A percentile compares a stretch with the other conserved stretches of the same genome.
These are phyloP conservation scores for Drosophila micromelanica DNA, from an alignment of 1,140 invertebrate species.

Conservation along the genomic window DNA sequence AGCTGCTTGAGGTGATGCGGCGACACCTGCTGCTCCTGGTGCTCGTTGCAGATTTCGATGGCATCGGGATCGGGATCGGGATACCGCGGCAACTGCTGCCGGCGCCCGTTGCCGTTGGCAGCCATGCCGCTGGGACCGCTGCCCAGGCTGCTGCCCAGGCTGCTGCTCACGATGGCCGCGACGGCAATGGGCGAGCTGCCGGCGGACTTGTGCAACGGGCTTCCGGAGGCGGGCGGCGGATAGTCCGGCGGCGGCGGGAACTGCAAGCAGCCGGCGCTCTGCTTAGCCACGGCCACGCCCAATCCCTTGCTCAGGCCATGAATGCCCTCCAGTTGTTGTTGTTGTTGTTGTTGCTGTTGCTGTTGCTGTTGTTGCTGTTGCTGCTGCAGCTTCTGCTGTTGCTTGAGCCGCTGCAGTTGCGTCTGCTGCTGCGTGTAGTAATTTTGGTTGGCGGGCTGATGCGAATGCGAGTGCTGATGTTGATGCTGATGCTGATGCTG, in stretches of 20 bases:
- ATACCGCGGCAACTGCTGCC: constrained; percentile 64
- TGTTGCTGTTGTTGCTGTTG: constrained; percentile 58
- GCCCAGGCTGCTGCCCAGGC: constrained; percentile 4
- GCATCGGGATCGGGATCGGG: constrained; percentile 79
- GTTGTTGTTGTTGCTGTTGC: constrained; percentile 19
- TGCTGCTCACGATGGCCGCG: constrained; percentile 32
- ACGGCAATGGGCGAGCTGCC: constrained; percentile 34
- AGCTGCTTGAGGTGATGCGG: constrained; percentile 59
- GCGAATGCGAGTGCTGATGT: constrained; percentile 40
- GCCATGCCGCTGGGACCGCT: constrained; percentile 2
- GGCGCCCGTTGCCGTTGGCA: constrained; percentile 29
- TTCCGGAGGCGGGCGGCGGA: constrained; percentile 51
- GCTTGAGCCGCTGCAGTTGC: constrained; percentile 70
- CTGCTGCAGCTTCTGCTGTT: constrained; percentile 54
- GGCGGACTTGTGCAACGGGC: constrained; percentile 36
- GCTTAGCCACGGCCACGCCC: constrained; percentile 25
- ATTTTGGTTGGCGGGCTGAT: constrained; percentile 71
- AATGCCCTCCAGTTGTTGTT: constrained; percentile 17
- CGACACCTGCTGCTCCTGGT: constrained; percentile 39
- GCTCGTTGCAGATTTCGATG: constrained; percentile 76
- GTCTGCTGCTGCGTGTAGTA: constrained; percentile 80
- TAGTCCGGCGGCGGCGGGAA: constrained; percentile 77
- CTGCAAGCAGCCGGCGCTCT: constrained; percentile 54
- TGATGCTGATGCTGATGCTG: constrained; percentile 26
- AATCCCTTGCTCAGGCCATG: constrained; percentile 31